Conservation (phyloP, 1,140 invertebrate species). For the Pachypeltis micranthus region DNA sequence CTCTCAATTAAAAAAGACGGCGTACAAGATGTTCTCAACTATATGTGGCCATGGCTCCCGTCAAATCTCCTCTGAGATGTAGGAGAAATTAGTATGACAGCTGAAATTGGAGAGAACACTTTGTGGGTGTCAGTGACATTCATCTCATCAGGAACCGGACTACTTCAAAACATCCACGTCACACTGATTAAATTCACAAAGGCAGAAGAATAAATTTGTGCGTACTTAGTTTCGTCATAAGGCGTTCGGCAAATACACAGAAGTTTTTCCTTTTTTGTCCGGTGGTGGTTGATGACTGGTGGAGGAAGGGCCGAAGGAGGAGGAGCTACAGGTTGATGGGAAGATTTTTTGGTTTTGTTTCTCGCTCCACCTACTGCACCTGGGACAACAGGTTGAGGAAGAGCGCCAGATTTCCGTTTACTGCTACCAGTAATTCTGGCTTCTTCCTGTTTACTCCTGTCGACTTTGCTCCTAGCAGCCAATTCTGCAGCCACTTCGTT, state of each 20-base stretch:
- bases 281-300: conserved; percentile 29
- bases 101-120: too few relatives aligned
- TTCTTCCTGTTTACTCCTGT: conserved; percentile 57
- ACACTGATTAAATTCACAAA: too few relatives aligned
- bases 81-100: too few relatives aligned
- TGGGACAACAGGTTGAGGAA: conserved; percentile 36
- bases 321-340: conserved; percentile 18
- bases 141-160: too few relatives aligned
- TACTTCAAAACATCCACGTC: too few relatives aligned
- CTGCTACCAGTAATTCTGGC: conserved; percentile 43
- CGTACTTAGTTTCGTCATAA: conserved; percentile 83
- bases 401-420: conserved; percentile 43
- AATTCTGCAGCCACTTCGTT: conserved; percentile 28
- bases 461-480: conserved; percentile 46
- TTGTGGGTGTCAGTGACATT: too few relatives aligned
- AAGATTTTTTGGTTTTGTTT: conserved; percentile 27
- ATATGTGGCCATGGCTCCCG: too few relatives aligned
- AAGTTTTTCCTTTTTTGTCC: conserved; percentile 63
- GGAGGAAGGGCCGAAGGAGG: conserved; percentile 31
- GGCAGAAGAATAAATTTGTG: conserved; percentile 9
- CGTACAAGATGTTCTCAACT: too few relatives aligned
- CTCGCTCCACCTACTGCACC: conserved; percentile 31
- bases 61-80: too few relatives aligned
- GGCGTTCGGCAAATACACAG: conserved; percentile 89
- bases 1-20: too few relatives aligned